Base-by-base conservation (phyloP, 2,888 invertebrate species). In the Villa cingulata region DNA sequence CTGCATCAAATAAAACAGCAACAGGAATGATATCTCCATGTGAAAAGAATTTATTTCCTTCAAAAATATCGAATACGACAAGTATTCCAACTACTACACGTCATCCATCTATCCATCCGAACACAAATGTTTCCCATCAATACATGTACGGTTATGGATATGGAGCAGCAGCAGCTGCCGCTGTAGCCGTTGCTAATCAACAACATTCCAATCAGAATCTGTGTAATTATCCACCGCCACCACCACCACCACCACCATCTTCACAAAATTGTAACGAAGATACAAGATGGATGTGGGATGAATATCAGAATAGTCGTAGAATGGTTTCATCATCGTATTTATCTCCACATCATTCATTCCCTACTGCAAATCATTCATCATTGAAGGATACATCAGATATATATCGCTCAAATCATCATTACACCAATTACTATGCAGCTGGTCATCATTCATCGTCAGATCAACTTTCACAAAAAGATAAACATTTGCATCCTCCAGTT, bases 241-340 rank as follows among this genome's bases (percentile, higher is more conserved):
- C n/a, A n/a, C n/a, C n/a, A n/a, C n/a, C n/a, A n/a, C n/a, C n/a
- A n/a, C n/a, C n/a, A n/a, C n/a, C n/a, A n/a, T n/a, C n/a, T n/a
- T n/a, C n/a, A n/a, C n/a, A 32, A 2, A 45, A 32, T n/a, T 49
- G 48, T 27, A 49, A 29, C 23, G 51, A 51, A 2, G 49, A 49
- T 15, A 29, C 49, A 4, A 47, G 48, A 17, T 43, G 42, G 18
- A 27, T 51, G 29, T 51, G 51, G 51, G 49, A 51, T 12, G 49
- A 51, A 10, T 51, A 49, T 44, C 51, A 48, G 29, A 46, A 44
- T 38, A 51, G 38, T 37, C 42, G 45, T 4, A 17, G 47, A 6
- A 32, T 12, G 12, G 12, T 32, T 32, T 32, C 29, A 12, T 32
- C 29, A 32, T 32, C 29, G 12, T 32, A 32, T 32, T n/a, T 42